Evolutionary conservation across 2,113 vertebrate species (phyloP).

Genomic region (Blennius ocellaris): DNA sequence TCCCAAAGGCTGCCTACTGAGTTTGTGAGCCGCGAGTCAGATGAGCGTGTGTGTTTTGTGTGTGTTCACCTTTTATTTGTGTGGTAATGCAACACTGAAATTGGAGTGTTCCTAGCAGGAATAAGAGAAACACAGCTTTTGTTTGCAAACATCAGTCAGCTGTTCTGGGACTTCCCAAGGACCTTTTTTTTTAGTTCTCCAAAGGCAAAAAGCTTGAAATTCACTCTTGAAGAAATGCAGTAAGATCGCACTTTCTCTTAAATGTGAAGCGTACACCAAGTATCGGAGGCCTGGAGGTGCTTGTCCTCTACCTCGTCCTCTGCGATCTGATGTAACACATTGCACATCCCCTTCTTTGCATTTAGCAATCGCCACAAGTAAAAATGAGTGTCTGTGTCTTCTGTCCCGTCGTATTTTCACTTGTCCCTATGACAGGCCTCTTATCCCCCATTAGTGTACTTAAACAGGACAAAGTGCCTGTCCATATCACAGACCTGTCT

Average conservation of each 20-base stretch:
- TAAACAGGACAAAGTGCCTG: constrained; percentile 83
- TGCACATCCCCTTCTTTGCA: constrained; percentile 39
- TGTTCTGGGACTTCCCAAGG: constrained; percentile 2
- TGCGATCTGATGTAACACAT: constrained; percentile 60
- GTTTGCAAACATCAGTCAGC: constrained; percentile 25
- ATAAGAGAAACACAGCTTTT: constrained; percentile 48
- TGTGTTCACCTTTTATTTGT: constrained; percentile 55
- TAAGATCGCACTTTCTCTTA: constrained; percentile 13
- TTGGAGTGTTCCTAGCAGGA: constrained; percentile 64
- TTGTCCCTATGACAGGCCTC: constrained; percentile 68
- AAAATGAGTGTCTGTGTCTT: constrained; percentile 64
- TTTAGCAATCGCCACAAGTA: constrained; percentile 34
- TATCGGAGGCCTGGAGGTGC: constrained; percentile 4
- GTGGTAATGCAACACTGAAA: constrained; percentile 70
- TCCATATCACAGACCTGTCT: constrained; percentile 71
- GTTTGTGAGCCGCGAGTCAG: constrained; percentile 61
- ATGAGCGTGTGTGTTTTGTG: constrained; percentile 43
- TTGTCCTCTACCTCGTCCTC: constrained; percentile 28
- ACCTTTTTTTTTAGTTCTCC: constrained; percentile 18
- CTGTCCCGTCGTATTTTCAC: constrained; percentile 72
- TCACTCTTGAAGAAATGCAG: constrained; percentile 16
- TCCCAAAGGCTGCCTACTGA: constrained; percentile 68
- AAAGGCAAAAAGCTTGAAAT: constrained; percentile 7
- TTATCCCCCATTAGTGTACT: constrained; percentile 81
- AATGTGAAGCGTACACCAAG: constrained; percentile 27